Base-by-base conservation (phyloP, 2,888 invertebrate species). In the Thymelicus acteon region DNA sequence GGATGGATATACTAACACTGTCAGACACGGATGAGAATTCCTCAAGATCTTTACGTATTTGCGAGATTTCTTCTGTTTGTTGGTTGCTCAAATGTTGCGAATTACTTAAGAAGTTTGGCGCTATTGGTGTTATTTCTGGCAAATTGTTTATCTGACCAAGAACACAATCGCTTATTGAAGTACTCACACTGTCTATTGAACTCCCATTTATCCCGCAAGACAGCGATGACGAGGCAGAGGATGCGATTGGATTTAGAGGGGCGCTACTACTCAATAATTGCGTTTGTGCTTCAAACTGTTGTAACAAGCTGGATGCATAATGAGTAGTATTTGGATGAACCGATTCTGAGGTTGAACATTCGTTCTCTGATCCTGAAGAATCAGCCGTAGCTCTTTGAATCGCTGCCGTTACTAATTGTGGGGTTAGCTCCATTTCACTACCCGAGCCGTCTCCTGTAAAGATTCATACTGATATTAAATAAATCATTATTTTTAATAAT, bases 261-360 rank as follows among this genome's bases (percentile, higher is more conserved):
- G 86, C 87, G 8, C 91, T 88, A 77, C 88, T 94, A 75, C 95
- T 96, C 44, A 96, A 85, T 82, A 96, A 92, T 85, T 96, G 96
- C 0, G 97, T 97, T 85, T 97, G 97, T 64, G 96, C 97, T 72
- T 96, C 97, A 81, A 97, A 97, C 82, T 97, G 96, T 82, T 97
- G 97, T 73, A 97, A 86, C 74, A 97, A 86, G 68, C 96, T 96
- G 15, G 97, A 96, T 72, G 96, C 96, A 83, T 96, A 96, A 80
- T 95, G 95, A 15, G 95, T 94, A 60, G 94, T 93, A 75, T 90
- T 93, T 76, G 90, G 92, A 78, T 95, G 94, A 74, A 95, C 93
- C 70, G 91, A 82, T 73, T 91, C 94, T 4, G 95, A 92, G 74
- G 93, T 94, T 0, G 94, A 94, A 76, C 92, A 93, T 82, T 96